Base-by-base conservation (phyloP, 2,888 invertebrate genomes). In the Xestia rhomboidea region DNA sequence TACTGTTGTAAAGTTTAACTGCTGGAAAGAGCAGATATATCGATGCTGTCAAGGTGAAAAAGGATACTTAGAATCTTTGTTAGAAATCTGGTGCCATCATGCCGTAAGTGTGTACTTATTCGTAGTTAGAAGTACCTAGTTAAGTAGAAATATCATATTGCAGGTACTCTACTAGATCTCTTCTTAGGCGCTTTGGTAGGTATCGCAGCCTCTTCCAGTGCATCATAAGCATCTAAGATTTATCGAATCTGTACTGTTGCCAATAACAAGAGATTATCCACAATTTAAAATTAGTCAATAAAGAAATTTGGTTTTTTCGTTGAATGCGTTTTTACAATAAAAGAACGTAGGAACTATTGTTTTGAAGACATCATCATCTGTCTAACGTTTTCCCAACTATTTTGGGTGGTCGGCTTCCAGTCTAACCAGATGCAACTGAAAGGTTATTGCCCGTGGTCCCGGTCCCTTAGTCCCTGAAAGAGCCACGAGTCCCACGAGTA, bases 1-100 rank as follows among this genome's bases (percentile, higher is more conserved):
- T 66, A 60, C 78, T n/a, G 66, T 60, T 60, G 67, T 51, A 73
- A 24, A 72, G 57, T 34, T 67, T 44, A 46, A 54, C 27, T 77
- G 8, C 11, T 11, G 41, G 24, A 49, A 2, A 41, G 10, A 49
- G n/a, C 0, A 38, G 15, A 41, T 72, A 49, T 72, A 60, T 66
- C 21, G 8, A 15, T 3, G 46, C 5, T 41, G 15, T 41, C 15
- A 24, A 2, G 8, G 0, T 57, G n/a, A 41, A 30, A 64, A 57
- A 44, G 49, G 34, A 34, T 34, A 8, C 38, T n/a, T 64, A 64
- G 15, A 64, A 8, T 4, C 41, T 18, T 64, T 1, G 5, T 44
- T 38, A 41, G 60, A 68, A 63, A 51, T 74, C n/a, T 41, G n/a
- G n/a, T n/a, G n/a, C n/a, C n/a, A n/a, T n/a, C n/a, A 64, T 41